These are phyloP conservation scores for Rhagonycha fulva DNA, from an alignment of 2,888 invertebrate genomes.

Conservation along the genomic window DNA sequence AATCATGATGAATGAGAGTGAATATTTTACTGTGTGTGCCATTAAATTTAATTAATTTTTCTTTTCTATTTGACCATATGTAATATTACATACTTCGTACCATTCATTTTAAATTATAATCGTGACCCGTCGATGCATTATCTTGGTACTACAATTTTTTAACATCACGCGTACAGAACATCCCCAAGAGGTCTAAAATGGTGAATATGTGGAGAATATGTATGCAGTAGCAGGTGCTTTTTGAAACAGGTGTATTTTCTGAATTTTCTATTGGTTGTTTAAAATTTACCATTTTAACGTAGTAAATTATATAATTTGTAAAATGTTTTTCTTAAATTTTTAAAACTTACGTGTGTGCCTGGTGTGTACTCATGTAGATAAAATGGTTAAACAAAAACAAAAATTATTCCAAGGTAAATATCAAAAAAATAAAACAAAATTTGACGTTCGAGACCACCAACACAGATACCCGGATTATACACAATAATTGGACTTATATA, in stretches of 20 bases:
- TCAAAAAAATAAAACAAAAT: too few relatives aligned
- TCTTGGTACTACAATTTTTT: not conserved
- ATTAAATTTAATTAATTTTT: constrained; percentile 5
- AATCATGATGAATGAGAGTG: not conserved
- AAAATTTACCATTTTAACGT: not conserved
- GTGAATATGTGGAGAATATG: not conserved
- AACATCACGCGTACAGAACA: not conserved
- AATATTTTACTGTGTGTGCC: not conserved
- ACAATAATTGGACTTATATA: not conserved
- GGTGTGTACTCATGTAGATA: not conserved
- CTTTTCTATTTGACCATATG: not conserved
- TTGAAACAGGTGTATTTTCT: not conserved
- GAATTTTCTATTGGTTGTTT: not conserved
- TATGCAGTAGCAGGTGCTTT: not conserved
- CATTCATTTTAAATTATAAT: not conserved
- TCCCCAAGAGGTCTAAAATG: not conserved
- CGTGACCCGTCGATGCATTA: not conserved
- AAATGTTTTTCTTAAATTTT: not conserved
- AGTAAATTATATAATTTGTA: not conserved
- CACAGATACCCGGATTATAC: not conserved
- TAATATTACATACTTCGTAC: not conserved
- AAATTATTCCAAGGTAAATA: not conserved
- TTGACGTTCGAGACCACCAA: not conserved
- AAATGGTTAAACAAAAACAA: not conserved
- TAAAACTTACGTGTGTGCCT: not conserved